These are phyloP conservation scores for Salarias fasciatus DNA, from an alignment of 2,797 vertebrate species.

Conservation along the genomic window DNA sequence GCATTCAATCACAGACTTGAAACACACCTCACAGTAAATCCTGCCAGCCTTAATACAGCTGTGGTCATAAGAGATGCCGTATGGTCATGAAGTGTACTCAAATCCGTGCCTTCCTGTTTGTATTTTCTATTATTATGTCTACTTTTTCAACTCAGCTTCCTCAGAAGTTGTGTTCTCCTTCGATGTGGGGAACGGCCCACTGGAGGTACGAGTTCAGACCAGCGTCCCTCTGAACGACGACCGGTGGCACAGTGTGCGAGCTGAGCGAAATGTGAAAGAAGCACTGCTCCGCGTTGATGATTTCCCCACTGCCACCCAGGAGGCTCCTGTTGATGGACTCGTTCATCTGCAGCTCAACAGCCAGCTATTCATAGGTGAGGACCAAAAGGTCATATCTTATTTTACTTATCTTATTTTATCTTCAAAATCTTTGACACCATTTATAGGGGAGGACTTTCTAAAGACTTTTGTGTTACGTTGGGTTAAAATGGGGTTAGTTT, in stretches of 20 bases:
- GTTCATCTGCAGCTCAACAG: constrained; percentile 95
- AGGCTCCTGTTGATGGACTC: constrained; percentile 89
- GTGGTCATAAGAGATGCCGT: too few relatives aligned
- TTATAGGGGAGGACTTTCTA: constrained; percentile 4
- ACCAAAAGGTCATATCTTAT: too few relatives aligned
- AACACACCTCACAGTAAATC: too few relatives aligned
- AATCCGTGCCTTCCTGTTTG: background rate
- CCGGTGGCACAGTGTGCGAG: constrained; percentile 92
- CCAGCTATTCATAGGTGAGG: constrained; percentile 95
- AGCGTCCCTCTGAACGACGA: constrained; percentile 85
- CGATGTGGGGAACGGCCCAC: constrained; percentile 94
- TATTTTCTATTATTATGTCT: background rate
- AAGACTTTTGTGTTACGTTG: background rate
- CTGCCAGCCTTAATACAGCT: too few relatives aligned
- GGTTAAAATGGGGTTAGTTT: constrained; percentile 1
- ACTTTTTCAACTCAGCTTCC: constrained; percentile 82
- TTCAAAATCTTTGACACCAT: background rate
- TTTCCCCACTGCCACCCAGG: constrained; percentile 74
- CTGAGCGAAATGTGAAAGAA: constrained; percentile 93
- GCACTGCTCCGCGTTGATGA: constrained; percentile 89
- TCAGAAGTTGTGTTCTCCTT: constrained; percentile 91
- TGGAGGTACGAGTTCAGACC: constrained; percentile 86
- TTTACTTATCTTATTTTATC: too few relatives aligned
- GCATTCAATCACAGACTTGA: too few relatives aligned
- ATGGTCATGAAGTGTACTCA: too few relatives aligned